A percentile compares a stretch with the other conserved stretches of the same genome.
These are phyloP conservation scores for Temnothorax ravouxi DNA, from an alignment of 2,888 invertebrate genomes.

Conservation along the genomic window DNA sequence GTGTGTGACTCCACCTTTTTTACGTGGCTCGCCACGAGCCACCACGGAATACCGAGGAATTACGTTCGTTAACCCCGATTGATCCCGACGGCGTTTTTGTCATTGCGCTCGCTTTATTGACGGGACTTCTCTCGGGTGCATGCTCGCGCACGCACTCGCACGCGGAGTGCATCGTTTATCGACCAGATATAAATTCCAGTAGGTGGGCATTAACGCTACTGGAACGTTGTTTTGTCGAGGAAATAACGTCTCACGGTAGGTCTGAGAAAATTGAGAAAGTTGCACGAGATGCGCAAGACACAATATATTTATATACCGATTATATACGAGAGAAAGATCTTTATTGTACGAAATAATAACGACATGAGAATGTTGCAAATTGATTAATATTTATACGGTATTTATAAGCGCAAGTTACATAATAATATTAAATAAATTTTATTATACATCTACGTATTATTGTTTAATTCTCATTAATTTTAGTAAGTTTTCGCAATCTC, in stretches of 20 bases:
- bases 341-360: neutral
- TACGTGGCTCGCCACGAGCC: conserved; percentile 36
- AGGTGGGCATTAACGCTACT: neutral
- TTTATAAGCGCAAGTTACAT: neutral
- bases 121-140: conserved; percentile 57
- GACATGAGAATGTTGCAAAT: neutral
- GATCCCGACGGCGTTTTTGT: conserved; percentile 71
- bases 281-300: neutral
- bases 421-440: conserved; percentile 3
- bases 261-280: neutral
- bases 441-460: neutral
- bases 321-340: neutral
- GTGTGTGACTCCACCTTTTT: conserved; percentile 24
- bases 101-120: conserved; percentile 66
- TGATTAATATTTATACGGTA: neutral
- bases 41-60: conserved; percentile 65
- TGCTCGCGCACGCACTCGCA: conserved; percentile 36
- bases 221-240: neutral
- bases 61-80: conserved; percentile 75
- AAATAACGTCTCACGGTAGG: neutral
- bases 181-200: conserved; percentile 34
- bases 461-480: neutral
- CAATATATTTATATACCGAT: too few relatives aligned
- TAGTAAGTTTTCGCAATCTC: neutral
- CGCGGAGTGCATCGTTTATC: conserved; percentile 38